Percentiles rank a stretch among this genome's conserved stretches.
Evolutionary conservation across 2,797 vertebrate species (phyloP).

Genomic region (Oreortyx pictus): DNA sequence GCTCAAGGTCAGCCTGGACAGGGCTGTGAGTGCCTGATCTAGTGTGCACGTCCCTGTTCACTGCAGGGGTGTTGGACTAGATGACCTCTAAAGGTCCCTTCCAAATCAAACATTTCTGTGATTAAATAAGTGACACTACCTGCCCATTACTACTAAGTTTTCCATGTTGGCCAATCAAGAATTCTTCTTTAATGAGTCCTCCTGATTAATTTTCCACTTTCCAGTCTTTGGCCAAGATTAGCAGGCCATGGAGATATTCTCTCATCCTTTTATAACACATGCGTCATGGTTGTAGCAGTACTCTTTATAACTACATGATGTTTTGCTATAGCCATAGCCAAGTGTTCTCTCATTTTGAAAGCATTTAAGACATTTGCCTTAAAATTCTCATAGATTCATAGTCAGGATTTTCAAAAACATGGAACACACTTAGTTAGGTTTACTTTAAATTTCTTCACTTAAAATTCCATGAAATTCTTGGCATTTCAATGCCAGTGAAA

Average conservation of each 20-base stretch:
- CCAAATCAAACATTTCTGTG: too few relatives aligned
- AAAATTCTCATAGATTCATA: not conserved
- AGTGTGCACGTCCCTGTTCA: too few relatives aligned
- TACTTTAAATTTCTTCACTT: not conserved
- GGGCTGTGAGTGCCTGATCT: too few relatives aligned
- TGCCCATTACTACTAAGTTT: not conserved
- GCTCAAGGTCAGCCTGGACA: too few relatives aligned
- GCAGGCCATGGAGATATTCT: not conserved
- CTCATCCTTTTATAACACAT: not conserved
- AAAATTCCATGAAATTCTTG: not conserved
- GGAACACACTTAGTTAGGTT: rapidly evolving
- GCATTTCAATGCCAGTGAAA: not conserved
- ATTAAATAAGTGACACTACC: not conserved
- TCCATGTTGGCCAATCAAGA: not conserved
- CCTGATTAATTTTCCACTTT: not conserved
- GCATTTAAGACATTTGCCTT: not conserved
- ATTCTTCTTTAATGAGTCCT: not conserved
- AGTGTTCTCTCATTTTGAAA: not conserved
- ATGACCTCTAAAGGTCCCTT: too few relatives aligned
- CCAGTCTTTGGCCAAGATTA: not conserved
- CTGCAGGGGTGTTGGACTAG: too few relatives aligned
- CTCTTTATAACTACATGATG: not conserved
- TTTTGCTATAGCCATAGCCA: not conserved
- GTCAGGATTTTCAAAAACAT: not conserved
- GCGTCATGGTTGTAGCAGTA: not conserved